A percentile compares a stretch with the other conserved stretches of the same genome.
Conservation (phyloP, 2,797 vertebrate species). For the Tarsius wallacei region DNA sequence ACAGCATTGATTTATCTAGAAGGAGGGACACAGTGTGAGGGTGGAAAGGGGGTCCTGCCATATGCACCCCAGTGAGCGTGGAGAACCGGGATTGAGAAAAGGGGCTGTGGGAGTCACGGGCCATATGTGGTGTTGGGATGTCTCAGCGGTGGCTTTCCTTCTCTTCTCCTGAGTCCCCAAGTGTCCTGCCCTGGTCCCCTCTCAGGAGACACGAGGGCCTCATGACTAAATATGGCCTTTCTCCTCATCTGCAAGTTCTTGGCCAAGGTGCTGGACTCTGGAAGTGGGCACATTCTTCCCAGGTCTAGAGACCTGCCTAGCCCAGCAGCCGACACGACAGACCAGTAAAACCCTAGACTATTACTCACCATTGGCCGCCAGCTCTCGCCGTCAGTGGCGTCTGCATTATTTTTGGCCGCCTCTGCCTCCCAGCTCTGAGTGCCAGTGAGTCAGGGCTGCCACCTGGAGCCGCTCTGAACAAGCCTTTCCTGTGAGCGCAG, state of each 20-base stretch:
- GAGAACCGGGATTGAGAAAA: background rate
- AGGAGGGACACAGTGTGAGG: background rate
- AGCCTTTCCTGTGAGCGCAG: slow-evolving; percentile 76
- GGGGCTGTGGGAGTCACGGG: background rate
- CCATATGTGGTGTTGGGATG: background rate
- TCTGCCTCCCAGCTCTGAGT: slow-evolving; percentile 85
- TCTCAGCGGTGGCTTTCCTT: background rate
- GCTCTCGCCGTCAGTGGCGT: slow-evolving; percentile 89
- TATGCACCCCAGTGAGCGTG: fast-evolving
- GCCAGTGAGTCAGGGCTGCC: slow-evolving; percentile 89
- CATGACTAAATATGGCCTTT: slow-evolving; percentile 67
- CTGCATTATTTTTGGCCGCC: slow-evolving; percentile 92
- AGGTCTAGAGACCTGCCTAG: slow-evolving; percentile 74
- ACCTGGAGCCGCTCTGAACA: slow-evolving; percentile 82
- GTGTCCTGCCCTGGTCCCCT: background rate
- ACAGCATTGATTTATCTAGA: background rate
- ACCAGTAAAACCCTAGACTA: slow-evolving; percentile 90
- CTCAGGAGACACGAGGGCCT: background rate
- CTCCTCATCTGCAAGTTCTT: slow-evolving; percentile 53
- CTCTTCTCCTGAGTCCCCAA: background rate
- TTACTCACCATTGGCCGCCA: slow-evolving; percentile 90
- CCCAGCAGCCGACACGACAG: slow-evolving; percentile 72
- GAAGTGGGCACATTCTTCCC: slow-evolving; percentile 69
- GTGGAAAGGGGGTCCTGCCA: background rate
- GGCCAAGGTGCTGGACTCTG: slow-evolving; percentile 65